Evolutionary conservation across 2,113 vertebrate genomes (phyloP).

Genomic region (Cnemophilus loriae): DNA sequence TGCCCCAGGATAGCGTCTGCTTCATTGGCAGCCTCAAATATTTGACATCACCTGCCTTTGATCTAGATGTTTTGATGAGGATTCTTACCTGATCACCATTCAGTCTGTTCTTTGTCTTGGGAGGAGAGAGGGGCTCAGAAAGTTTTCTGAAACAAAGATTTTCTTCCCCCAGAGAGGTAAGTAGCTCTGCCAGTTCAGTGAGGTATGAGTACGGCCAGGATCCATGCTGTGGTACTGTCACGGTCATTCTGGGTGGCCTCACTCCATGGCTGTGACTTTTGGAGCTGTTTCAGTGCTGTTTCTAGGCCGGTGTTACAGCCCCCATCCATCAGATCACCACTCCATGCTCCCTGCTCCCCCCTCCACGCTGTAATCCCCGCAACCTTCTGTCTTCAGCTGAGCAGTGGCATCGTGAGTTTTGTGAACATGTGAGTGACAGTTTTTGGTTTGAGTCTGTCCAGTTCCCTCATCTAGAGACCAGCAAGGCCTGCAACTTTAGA

Average conservation of each 20-base stretch:
- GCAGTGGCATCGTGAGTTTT: no score
- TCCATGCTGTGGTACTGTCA: background rate
- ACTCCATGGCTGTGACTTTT: background rate
- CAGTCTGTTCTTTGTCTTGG: background rate
- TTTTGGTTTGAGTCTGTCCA: background rate
- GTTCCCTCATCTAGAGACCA: background rate
- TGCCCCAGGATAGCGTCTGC: background rate
- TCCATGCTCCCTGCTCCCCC: no score
- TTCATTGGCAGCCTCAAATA: background rate
- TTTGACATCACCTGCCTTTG: background rate
- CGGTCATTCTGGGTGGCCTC: background rate
- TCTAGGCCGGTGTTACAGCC: background rate
- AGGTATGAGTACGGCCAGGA: fast-evolving
- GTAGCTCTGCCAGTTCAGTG: background rate
- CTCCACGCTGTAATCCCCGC: background rate
- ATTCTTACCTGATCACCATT: background rate
- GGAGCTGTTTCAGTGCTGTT: background rate
- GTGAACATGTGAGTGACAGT: background rate
- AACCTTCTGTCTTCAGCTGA: background rate
- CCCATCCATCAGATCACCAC: background rate
- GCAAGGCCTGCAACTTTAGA: background rate
- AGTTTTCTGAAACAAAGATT: background rate
- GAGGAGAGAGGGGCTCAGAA: background rate
- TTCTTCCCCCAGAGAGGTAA: background rate
- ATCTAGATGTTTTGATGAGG: background rate